A percentile compares a stretch with the other conserved stretches of the same genome.
These are phyloP conservation scores for Sebastes melanostomus DNA, from an alignment of 2,797 vertebrate species.

Conservation along the genomic window DNA sequence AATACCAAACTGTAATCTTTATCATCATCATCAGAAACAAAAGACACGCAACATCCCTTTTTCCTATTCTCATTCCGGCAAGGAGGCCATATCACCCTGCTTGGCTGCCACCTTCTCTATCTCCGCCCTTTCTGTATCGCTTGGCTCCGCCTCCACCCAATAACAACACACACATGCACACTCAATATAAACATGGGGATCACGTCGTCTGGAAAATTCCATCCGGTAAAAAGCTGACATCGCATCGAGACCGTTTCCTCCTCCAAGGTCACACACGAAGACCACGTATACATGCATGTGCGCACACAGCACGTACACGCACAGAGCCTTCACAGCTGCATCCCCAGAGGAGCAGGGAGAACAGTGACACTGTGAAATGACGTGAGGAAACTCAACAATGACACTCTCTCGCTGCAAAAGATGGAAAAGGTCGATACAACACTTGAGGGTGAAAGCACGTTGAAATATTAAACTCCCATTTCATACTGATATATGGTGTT, in stretches of 20 bases:
- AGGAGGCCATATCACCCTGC: background rate
- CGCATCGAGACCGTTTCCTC: conserved; percentile 43
- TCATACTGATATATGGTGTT: background rate
- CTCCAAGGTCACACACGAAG: conserved; percentile 46
- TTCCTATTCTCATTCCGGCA: conserved; percentile 17
- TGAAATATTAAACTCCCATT: background rate
- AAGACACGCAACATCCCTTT: background rate
- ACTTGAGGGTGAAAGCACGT: background rate
- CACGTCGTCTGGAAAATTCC: conserved; percentile 46
- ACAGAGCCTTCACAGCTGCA: conserved; percentile 3
- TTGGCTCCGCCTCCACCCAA: background rate
- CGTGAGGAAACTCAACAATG: background rate
- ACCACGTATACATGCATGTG: too few relatives aligned
- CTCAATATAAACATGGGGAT: conserved; percentile 21
- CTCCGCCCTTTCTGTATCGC: background rate
- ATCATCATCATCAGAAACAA: conserved; percentile 8
- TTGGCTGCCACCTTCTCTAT: background rate
- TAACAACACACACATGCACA: background rate
- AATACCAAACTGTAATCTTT: conserved; percentile 14
- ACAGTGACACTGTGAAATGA: background rate
- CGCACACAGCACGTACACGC: background rate
- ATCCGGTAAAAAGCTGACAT: conserved; percentile 46
- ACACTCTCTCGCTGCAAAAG: background rate
- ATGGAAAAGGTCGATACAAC: background rate
- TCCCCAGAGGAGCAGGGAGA: conserved; percentile 10